Base-by-base conservation (phyloP, 2,113 vertebrate species). In the Podilymbus podiceps region DNA sequence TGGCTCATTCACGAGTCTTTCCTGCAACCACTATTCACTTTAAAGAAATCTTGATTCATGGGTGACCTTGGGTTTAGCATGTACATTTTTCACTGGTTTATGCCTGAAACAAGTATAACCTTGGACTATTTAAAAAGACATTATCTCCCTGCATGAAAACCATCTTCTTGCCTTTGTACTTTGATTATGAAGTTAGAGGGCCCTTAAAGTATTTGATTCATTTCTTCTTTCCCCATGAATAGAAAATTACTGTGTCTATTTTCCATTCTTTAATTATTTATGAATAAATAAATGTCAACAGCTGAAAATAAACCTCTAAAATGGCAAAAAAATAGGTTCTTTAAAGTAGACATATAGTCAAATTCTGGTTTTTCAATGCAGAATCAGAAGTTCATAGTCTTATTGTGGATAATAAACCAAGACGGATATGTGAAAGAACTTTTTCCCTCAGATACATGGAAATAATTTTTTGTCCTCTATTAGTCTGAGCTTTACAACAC, bases 181-280 rank as follows among this genome's bases (percentile, higher is more conserved):
- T 91, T 20, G 35, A 73, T 93, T 72, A 52, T 60, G 81, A 85
- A 79, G 22, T 86, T 74, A 49, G 24, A 90, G 42, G 47, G 12
- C 47, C 24, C 84, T 27, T 88, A 75, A 90, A 95, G 35, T 84
- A 60, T 53, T 86, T 84, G 38, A 72, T 92, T 84, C 1, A 68
- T 91, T 86, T 80, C 21, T 92, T 80, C 66, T 88, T 86, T 67
- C 38, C 16, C 42, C 6, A 68, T 89, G 40, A 96, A 92, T 75
- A 86, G 22, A 89, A 90, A 92, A 96, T 78, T 78, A 62, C 85
- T 86, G 23, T 52, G 81, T 82, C 40, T 90, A 19, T 88, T 94
- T 95, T 86, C 49, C 3, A 25, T 78, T 90, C 40, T 8, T 93
- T 94, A 93, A 87, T 92, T 90, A 90, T 97, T 93, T 84, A 92